Base-by-base conservation (phyloP, 1,140 invertebrate species). In the Acyrthosiphon pisum region DNA sequence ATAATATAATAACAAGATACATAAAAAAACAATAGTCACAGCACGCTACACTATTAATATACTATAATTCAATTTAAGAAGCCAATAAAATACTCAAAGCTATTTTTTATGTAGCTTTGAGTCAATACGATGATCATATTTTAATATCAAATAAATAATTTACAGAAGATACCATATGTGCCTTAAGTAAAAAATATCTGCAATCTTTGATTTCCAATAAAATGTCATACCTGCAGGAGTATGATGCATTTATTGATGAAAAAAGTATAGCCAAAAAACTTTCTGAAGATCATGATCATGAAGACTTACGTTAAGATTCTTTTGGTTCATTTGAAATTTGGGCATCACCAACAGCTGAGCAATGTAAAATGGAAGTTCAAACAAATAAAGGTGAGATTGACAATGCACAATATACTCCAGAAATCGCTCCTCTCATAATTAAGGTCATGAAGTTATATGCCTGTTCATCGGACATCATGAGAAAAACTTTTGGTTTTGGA, bases 41-140 rank as follows among this genome's bases (percentile, higher is more conserved):
- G n/a, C n/a, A n/a, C n/a, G n/a, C n/a, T n/a, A n/a, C 76, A 81
- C 35, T 81, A 35, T 81, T 81, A 81, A 35, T 81, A 81, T 37
- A 20, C 76, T 81, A 35, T 81, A 35, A 81, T 81, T 81, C n/a
- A 81, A 81, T 81, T 81, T 6, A 81, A 81, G 76, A 81, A 81
- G n/a, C 35, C n/a, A 37, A 18, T 81, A 81, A 35, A 35, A 81
- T 35, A 81, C 76, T 81, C 0, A 81, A 37, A 81, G 76, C 76
- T 81, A 81, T 81, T 81, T 81, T 81, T 81, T 37, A 81, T 81
- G n/a, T 81, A 81, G n/a, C 76, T 81, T 35, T 35, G n/a, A 81
- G 76, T 81, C n/a, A 81, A 81, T 37, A 35, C 18, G 76, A 81
- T 81, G 76, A 35, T 81, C 18, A 20, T 81, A 0, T 81, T 35